phyloP scores from a whole-genome alignment of 2,888 invertebrate species.

The Tetranychus piercei region DNA sequence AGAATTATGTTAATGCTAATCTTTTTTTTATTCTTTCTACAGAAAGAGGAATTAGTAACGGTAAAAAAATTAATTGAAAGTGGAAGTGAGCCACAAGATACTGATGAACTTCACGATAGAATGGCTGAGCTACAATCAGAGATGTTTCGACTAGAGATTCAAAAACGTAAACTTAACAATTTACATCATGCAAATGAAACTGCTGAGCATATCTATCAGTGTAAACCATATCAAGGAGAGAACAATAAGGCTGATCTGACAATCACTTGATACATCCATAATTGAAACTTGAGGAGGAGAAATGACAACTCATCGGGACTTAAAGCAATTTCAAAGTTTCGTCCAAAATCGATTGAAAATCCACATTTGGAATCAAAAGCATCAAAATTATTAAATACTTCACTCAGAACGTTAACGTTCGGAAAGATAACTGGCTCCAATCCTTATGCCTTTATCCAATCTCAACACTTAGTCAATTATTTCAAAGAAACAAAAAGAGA shows the following conservation, averaged over 20 bases:
- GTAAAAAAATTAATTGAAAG: conserved; percentile 74
- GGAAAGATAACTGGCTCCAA: too few species aligned
- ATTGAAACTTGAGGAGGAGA: too few species aligned
- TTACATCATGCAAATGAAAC: neutral
- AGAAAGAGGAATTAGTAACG: conserved; percentile 87
- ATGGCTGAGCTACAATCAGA: conserved; percentile 81
- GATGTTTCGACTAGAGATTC: conserved; percentile 21
- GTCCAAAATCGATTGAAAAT: too few species aligned
- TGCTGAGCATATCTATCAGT: neutral
- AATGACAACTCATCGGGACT: too few species aligned
- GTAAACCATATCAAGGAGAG: neutral
- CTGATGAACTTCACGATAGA: conserved; percentile 74
- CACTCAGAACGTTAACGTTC: too few species aligned
- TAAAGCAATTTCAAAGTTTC: too few species aligned
- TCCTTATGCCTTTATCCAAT: too few species aligned
- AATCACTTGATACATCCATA: neutral
- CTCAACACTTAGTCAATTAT: too few species aligned
- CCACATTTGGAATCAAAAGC: too few species aligned
- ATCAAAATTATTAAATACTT: too few species aligned
- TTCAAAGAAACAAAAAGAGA: too few species aligned
- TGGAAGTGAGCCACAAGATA: conserved; percentile 39
- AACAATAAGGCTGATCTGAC: neutral
- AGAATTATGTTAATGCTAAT: neutral
- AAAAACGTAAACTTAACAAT: conserved; percentile 14
- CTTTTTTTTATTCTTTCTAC: conserved; percentile 28